phyloP scores from a whole-genome alignment of 2,797 vertebrate species.

The Lacerta viridis region DNA sequence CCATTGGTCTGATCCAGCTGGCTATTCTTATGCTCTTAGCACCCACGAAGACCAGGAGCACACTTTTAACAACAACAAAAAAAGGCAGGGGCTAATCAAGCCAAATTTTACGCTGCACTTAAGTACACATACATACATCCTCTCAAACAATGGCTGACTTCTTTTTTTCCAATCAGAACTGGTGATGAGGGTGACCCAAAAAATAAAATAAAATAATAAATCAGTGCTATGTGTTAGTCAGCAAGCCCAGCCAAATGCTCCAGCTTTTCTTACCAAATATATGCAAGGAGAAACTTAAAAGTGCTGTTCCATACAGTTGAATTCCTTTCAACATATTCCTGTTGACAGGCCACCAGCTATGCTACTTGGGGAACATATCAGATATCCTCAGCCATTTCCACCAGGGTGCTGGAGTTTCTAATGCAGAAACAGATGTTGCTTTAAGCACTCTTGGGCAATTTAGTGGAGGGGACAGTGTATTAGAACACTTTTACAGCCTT shows the following conservation, averaged over 20 bases:
- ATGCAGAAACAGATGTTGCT: constrained; percentile 65
- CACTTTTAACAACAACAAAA: not conserved
- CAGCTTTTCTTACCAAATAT: constrained; percentile 50
- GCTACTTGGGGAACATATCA: constrained; percentile 61
- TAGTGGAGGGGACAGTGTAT: constrained; percentile 53
- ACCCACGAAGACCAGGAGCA: not conserved
- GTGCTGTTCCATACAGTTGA: constrained; percentile 47
- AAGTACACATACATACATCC: not conserved
- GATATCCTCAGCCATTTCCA: constrained; percentile 65
- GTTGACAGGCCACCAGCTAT: constrained; percentile 72
- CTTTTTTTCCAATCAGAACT: not conserved
- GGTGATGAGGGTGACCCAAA: not conserved
- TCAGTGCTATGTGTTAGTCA: not conserved
- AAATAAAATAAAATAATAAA: not conserved
- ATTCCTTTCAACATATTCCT: constrained; percentile 59
- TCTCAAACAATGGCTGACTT: not conserved
- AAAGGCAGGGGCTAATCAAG: not conserved
- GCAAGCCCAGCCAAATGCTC: constrained; percentile 41
- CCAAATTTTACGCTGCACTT: too few species aligned
- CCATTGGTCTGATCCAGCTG: too few species aligned
- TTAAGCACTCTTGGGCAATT: constrained; percentile 45
- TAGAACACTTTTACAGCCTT: constrained; percentile 51
- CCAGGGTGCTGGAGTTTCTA: constrained; percentile 51
- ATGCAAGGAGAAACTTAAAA: constrained; percentile 26
- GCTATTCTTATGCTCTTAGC: not conserved